These are phyloP conservation scores for Schlechtendalia chinensis DNA, from an alignment of 1,140 invertebrate species.

Conservation along the genomic window DNA sequence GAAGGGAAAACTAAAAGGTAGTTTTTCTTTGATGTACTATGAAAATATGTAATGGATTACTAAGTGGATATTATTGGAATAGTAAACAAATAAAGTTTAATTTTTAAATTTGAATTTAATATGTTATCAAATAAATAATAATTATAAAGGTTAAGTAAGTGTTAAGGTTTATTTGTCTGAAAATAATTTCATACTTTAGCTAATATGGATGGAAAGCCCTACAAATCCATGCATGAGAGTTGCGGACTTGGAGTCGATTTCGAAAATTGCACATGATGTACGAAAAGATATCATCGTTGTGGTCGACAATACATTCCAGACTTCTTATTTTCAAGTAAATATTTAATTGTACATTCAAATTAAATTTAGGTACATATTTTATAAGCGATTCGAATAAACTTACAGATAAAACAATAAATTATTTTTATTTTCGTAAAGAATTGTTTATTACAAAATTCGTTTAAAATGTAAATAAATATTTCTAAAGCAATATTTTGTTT, in stretches of 20 bases:
- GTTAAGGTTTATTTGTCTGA: not conserved
- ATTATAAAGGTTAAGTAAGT: not conserved
- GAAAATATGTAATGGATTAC: not conserved
- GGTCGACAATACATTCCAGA: conserved; percentile 97
- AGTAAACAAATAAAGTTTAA: not conserved
- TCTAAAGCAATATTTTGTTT: too few relatives aligned
- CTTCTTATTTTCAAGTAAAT: conserved; percentile 84
- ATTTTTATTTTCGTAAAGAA: too few relatives aligned
- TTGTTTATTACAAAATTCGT: not conserved
- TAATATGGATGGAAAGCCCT: conserved; percentile 96
- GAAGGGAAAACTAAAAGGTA: too few relatives aligned
- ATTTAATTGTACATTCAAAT: not conserved
- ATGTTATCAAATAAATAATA: not conserved
- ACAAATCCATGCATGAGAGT: conserved; percentile 96
- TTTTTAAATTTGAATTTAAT: not conserved
- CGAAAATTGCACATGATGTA: conserved; percentile 63
- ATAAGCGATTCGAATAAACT: too few relatives aligned
- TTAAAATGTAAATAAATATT: too few relatives aligned
- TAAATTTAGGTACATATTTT: not conserved
- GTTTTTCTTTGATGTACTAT: not conserved
- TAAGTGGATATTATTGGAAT: not conserved
- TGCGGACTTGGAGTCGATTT: conserved; percentile 79
- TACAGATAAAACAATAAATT: too few relatives aligned
- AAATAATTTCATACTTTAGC: conserved; percentile 58
- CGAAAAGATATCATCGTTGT: conserved; percentile 75